Conservation (phyloP, 2,888 invertebrate species). For the Eretmocerus hayati region DNA sequence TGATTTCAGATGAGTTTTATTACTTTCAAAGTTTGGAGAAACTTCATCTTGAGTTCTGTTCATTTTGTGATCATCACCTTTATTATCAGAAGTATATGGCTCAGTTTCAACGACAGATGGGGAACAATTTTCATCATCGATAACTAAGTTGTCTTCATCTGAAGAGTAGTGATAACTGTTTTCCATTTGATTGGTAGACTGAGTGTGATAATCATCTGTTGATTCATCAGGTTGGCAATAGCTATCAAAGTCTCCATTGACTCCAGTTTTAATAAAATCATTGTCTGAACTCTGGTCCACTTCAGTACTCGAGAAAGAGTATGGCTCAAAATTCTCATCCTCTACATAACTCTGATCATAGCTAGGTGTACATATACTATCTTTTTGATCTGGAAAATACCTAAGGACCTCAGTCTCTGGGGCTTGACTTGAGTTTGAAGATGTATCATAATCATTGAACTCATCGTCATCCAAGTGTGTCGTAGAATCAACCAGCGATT, state of each 20-base stretch:
- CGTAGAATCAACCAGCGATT: constrained; percentile 9
- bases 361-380: not conserved
- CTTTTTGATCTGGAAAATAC: not conserved
- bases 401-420: not conserved
- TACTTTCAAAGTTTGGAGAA: not conserved
- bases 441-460: constrained; percentile 14
- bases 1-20: too few species aligned
- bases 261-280: not conserved
- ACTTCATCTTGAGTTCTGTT: not conserved
- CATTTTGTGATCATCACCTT: too few species aligned
- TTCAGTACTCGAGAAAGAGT: not conserved
- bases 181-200: not conserved
- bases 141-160: not conserved
- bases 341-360: too few species aligned
- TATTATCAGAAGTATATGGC: too few species aligned
- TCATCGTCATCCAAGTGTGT: constrained; percentile 18
- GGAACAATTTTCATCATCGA: not conserved
- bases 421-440: not conserved
- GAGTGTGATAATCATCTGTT: not conserved
- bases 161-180: not conserved
- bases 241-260: not conserved
- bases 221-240: not conserved
- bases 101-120: too few species aligned
- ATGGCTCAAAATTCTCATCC: not conserved
- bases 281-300: not conserved